Evolutionary conservation across 2,888 invertebrate genomes (phyloP), one percentile per base, ranked within the genome.

Genomic region (Eilema caniola): DNA sequence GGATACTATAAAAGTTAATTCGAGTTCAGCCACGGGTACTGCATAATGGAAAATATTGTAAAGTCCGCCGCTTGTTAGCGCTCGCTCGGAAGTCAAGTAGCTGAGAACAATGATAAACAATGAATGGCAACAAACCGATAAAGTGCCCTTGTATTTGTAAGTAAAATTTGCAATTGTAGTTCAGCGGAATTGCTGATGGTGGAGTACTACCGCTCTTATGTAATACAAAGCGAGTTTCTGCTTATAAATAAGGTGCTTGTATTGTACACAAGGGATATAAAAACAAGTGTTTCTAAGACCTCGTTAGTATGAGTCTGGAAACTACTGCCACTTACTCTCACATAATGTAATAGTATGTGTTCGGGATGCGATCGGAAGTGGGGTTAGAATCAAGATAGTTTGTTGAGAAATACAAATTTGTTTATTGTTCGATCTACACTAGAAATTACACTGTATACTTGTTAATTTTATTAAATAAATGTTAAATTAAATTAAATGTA

Each of bases 81-180:
- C 73, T 24, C 28, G 53, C 81, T 84, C 79, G 80, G 83, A 83
- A 82, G 75, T 81, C 83, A 79, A 88, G 84, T 84, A 87, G 78
- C 81, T 73, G 70, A 75, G 71, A 74, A 80, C 87, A 83, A 80
- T 78, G 81, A 88, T 90, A 90, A 93, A 91, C 90, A 92, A 89
- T 84, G 83, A 85, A 82, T 82, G 83, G 83, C 85, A 88, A 88
- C 89, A 85, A 86, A 89, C 86, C 88, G 84, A 90, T 91, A 89
- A 90, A 92, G 82, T 79, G 83, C 78, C 84, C 85, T 88, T 83
- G 84, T 83, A 88, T 89, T 92, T 90, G 89, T 82, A 82, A 90
- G 88, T 89, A 88, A 88, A 93, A 90, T 91, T 90, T 85, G 85
- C 90, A 92, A 92, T 92, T 88, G 89, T 89, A 88, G 88, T 89